phyloP scores from a whole-genome alignment of 2,888 invertebrate species.

The Amiota mariae region DNA sequence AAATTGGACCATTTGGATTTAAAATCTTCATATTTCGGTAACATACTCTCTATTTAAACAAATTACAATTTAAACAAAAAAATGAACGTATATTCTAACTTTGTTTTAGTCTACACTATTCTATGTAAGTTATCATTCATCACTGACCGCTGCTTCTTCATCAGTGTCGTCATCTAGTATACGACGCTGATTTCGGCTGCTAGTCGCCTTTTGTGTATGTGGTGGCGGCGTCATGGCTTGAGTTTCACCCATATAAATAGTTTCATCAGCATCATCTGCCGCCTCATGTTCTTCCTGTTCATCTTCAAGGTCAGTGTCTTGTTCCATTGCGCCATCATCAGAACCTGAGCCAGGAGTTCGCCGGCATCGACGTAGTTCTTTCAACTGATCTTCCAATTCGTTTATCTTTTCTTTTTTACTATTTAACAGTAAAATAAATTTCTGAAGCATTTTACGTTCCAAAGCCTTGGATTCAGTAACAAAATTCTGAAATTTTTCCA shows the following conservation, averaged over 20 bases:
- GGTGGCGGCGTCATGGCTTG: constrained; percentile 40
- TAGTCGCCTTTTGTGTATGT: background rate
- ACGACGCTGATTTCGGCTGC: constrained; percentile 34
- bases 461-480: constrained; percentile 48
- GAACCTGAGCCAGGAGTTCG: background rate
- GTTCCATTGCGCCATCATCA: constrained; percentile 27
- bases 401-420: constrained; percentile 64
- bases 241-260: constrained; percentile 38
- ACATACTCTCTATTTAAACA: background rate
- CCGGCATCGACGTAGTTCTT: background rate
- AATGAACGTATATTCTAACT: background rate
- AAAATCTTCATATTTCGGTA: background rate
- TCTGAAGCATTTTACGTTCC: constrained; percentile 55
- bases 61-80: background rate
- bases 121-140: too few relatives aligned
- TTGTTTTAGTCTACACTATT: too few relatives aligned
- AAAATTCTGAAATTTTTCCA: constrained; percentile 52
- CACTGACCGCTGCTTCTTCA: too few relatives aligned
- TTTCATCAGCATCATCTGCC: constrained; percentile 34
- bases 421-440: constrained; percentile 61
- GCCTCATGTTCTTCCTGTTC: constrained; percentile 3
- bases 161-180: constrained; percentile 44
- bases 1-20: too few relatives aligned
- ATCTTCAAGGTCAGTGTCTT: background rate
- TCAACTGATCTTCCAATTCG: constrained; percentile 51